Evolutionary conservation across 1,140 invertebrate species (phyloP), one percentile per base, ranked within the genome.

Genomic region (Drosophila grimshawi): DNA sequence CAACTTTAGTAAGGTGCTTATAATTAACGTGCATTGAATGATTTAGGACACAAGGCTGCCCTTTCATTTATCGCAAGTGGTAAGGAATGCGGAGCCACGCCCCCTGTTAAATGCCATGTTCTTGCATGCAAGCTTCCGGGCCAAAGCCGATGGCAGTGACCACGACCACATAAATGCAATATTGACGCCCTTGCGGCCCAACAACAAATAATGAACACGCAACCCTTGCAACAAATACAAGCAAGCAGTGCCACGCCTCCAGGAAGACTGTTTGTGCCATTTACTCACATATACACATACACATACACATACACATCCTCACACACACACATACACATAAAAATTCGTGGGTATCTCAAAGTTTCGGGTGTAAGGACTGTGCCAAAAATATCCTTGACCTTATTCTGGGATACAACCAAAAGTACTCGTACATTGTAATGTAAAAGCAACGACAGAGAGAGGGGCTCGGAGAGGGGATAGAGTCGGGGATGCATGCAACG

Each of bases 331-430:
- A 37, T 7, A 27, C 2, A 41, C 5, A 41, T 56, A 43, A 41
- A 30, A n/a, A 32, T 41, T 37, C 5, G 11, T 19, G 6, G 33
- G 45, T 51, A 43, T 65, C 52, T 51, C 29, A 46, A n/a, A 49
- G 49, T 19, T 35, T 61, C 8, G 66, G 29, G 33, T 51, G 66
- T 52, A 30, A 48, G 46, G 51, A 46, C 51, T 57, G 55, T 46
- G 43, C 41, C 60, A 65, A 57, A 57, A 76, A 71, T 71, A 81
- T 81, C 81, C 81, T 86, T 86, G 81, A 86, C 81, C 81, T 69
- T 78, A 78, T 74, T 85, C 48, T 11, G 27, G 65, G 43, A 41
- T 37, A 63, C 10, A 66, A 33, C 39, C 10, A 5, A 5, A 32
- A 74, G 33, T 37, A 65, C 64, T 49, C 41, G 45, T 19, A 60